Percentiles rank a stretch among this genome's conserved stretches.
Evolutionary conservation across 2,113 vertebrate species (phyloP).

Genomic region (Tricholaema leucomelas): DNA sequence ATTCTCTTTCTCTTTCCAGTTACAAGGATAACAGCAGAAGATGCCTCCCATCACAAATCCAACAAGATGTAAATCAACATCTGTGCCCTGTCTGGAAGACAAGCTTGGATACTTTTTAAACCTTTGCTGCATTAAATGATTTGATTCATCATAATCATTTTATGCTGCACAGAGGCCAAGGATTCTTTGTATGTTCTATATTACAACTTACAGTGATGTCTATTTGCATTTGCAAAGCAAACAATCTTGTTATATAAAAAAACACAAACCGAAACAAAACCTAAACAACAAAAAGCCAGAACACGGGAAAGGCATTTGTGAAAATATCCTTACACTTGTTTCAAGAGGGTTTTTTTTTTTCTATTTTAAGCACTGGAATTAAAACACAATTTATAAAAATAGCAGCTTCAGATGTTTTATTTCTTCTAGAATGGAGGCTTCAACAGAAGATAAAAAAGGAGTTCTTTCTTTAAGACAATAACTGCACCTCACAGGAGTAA

Average conservation of each 20-base stretch:
- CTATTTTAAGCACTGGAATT: neutral
- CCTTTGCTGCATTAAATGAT: neutral
- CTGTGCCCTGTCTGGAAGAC: neutral
- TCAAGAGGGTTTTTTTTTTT: neutral
- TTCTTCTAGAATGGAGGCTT: neutral
- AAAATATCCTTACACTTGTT: neutral
- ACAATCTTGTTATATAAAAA: neutral
- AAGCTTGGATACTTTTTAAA: neutral
- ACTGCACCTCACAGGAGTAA: neutral
- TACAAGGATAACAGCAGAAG: neutral
- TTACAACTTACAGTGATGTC: neutral
- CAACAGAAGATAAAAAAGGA: neutral
- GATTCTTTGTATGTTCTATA: neutral
- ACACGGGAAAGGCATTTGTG: neutral
- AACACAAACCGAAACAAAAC: neutral
- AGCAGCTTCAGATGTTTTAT: neutral
- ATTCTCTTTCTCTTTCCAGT: neutral
- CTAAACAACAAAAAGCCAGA: too few relatives aligned
- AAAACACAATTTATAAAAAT: neutral
- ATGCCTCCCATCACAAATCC: neutral
- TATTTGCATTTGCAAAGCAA: neutral
- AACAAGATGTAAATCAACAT: neutral
- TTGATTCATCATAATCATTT: neutral
- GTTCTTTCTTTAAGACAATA: neutral
- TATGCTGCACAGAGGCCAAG: neutral